Conservation (phyloP, 2,113 vertebrate genomes). For the Pseudonaja textilis region DNA sequence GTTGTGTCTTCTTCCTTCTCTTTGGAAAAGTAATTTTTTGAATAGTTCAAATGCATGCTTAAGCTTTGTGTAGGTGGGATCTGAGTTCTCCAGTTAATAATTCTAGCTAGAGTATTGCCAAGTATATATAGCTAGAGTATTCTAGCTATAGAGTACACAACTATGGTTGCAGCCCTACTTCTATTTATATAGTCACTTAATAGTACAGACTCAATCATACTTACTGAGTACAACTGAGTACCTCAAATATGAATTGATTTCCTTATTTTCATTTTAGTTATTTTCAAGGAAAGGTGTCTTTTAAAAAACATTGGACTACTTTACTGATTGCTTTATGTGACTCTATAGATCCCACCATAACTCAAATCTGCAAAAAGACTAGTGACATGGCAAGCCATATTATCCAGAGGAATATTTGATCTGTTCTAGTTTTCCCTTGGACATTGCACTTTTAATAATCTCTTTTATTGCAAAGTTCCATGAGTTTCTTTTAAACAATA, state of each 20-base stretch:
- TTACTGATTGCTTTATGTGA: background rate
- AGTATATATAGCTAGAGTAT: background rate
- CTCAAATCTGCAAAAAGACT: background rate
- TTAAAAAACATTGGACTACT: background rate
- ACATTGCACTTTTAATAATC: background rate
- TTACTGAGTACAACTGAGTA: background rate
- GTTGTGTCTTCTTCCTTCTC: background rate
- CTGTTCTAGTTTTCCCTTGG: background rate
- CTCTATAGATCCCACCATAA: background rate
- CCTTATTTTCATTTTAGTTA: background rate
- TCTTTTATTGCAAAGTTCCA: background rate
- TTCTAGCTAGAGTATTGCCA: background rate
- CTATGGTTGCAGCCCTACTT: background rate
- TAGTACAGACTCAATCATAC: background rate
- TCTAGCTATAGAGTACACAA: background rate
- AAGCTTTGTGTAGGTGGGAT: slow-evolving; percentile 52
- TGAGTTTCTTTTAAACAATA: background rate
- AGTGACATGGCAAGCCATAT: background rate
- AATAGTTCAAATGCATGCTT: slow-evolving; percentile 47
- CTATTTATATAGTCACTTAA: slow-evolving; percentile 3
- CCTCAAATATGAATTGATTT: background rate
- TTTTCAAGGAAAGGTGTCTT: background rate
- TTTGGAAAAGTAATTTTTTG: slow-evolving; percentile 47
- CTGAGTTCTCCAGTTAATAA: slow-evolving; percentile 45
- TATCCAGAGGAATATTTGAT: background rate